Evolutionary conservation across 2,888 invertebrate species (phyloP), one percentile per base, ranked within the genome.

Genomic region (Parnassius glacialis): DNA sequence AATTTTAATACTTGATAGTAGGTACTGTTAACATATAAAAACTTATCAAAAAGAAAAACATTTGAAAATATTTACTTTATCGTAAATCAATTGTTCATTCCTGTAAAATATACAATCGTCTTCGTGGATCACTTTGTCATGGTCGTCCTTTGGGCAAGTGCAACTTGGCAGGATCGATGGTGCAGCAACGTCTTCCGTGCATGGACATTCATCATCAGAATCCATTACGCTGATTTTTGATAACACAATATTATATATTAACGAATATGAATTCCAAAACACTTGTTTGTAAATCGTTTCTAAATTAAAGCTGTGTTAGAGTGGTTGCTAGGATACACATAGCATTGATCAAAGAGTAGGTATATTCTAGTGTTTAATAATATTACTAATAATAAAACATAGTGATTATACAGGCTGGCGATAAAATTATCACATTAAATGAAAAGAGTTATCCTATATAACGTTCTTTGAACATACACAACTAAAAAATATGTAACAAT

Each of bases 141-240:
- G 80, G 1, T 83, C 83, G 59, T 87, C 85, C 11, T 78, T 73
- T 0, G 86, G 83, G 47, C 90, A 90, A 47, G 67, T 70, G 71
- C 89, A 90, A 48, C 68, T 58, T 0, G 79, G 76, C 1, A 78
- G 45, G 0, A 67, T 62, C 1, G 72, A 71, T 0, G 70, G 62
- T 0, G 76, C 70, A 0, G 75, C 66, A 25, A 63, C 69, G 3
- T 75, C 76, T 7, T 75, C 78, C 0, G 76, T 74, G 60, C 88
- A 87, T 2, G 70, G 67, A 62, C 88, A 87, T 0, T 67, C 57
- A 10, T 45, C 43, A 20, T 60, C 66, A 64, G 67, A 66, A 12
- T 72, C 76, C 16, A 62, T 62, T 20, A 43, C 11, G 13, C 1
- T 16, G 12, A 13, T 41, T 41, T 57, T 20, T 41, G 11, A 50